phyloP scores from a whole-genome alignment of 2,113 vertebrate species.

The Sinocyclocheilus anophthalmus region DNA sequence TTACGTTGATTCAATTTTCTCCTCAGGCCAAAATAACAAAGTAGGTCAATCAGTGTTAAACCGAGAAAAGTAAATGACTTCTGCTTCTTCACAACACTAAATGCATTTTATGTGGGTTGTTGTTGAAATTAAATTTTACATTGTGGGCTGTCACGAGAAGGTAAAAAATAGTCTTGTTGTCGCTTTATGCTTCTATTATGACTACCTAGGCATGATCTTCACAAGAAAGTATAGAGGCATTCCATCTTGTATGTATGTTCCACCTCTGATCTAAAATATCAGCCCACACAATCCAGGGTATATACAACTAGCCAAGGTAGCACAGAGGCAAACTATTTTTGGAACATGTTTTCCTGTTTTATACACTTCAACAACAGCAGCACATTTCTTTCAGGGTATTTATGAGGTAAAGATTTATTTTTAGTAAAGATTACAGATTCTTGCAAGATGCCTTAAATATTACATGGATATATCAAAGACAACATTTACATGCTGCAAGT shows the following conservation, averaged over 20 bases:
- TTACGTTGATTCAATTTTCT: conserved; percentile 40
- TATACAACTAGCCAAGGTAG: conserved; percentile 35
- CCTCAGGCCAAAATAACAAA: conserved; percentile 49
- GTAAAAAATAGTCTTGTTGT: conserved; percentile 31
- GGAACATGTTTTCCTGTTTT: conserved; percentile 51
- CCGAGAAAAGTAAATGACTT: conserved; percentile 37
- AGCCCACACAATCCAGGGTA: conserved; percentile 47
- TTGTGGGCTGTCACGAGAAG: conserved; percentile 23
- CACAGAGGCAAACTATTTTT: conserved; percentile 52
- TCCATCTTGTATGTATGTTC: conserved; percentile 17
- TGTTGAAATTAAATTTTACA: conserved; percentile 43
- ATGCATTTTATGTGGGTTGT: conserved; percentile 50
- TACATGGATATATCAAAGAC: neutral
- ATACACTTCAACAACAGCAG: conserved; percentile 37
- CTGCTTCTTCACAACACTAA: conserved; percentile 24
- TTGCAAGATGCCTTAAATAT: neutral
- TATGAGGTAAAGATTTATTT: conserved; percentile 14
- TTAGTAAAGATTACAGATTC: neutral
- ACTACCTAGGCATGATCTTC: conserved; percentile 14
- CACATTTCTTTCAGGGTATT: conserved; percentile 15
- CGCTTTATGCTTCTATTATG: conserved; percentile 26
- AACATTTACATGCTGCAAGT: neutral
- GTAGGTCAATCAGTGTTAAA: conserved; percentile 52
- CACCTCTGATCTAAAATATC: conserved; percentile 33
- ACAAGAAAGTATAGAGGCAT: conserved; percentile 35